phyloP scores from a whole-genome alignment of 92 coral and sea anemone genomes.

The Porites cylindrica region DNA sequence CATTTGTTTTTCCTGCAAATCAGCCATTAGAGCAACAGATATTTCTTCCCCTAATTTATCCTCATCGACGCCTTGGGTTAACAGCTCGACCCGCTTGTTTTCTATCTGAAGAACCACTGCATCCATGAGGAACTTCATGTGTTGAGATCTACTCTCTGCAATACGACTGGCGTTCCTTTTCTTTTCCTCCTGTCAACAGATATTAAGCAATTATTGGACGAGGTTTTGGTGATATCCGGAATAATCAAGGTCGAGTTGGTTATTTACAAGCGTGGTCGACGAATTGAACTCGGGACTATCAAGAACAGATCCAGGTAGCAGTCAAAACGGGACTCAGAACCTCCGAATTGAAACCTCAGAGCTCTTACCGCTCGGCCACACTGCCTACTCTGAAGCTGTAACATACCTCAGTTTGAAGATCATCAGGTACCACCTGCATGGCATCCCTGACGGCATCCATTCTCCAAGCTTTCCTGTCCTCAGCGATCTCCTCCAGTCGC shows the following conservation, averaged over 20 bases:
- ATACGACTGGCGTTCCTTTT: slow-evolving; percentile 76
- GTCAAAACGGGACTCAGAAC: not conserved
- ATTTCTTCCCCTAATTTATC: slow-evolving; percentile 81
- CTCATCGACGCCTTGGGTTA: slow-evolving; percentile 75
- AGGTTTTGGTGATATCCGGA: too few species aligned
- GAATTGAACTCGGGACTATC: too few species aligned
- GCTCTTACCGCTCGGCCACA: not conserved
- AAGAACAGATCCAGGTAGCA: too few species aligned
- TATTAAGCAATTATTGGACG: not conserved
- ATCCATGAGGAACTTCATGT: slow-evolving; percentile 79
- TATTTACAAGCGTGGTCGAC: too few species aligned
- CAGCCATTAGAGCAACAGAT: slow-evolving; percentile 84
- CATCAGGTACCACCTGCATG: slow-evolving; percentile 84
- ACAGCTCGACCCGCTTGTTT: slow-evolving; percentile 70
- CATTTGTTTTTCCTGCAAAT: slow-evolving; percentile 92
- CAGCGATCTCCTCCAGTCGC: slow-evolving; percentile 74
- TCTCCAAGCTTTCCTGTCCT: slow-evolving; percentile 88
- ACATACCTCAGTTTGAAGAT: slow-evolving; percentile 80
- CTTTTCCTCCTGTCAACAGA: slow-evolving; percentile 79
- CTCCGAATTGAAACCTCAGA: not conserved
- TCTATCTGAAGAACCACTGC: slow-evolving; percentile 83
- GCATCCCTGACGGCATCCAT: slow-evolving; percentile 87
- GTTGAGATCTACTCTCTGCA: slow-evolving; percentile 81
- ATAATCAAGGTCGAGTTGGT: not conserved
- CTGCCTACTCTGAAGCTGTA: not conserved